These are phyloP conservation scores for Lindbergichthys nudifrons DNA, from an alignment of 2,797 vertebrate genomes.

Conservation along the genomic window DNA sequence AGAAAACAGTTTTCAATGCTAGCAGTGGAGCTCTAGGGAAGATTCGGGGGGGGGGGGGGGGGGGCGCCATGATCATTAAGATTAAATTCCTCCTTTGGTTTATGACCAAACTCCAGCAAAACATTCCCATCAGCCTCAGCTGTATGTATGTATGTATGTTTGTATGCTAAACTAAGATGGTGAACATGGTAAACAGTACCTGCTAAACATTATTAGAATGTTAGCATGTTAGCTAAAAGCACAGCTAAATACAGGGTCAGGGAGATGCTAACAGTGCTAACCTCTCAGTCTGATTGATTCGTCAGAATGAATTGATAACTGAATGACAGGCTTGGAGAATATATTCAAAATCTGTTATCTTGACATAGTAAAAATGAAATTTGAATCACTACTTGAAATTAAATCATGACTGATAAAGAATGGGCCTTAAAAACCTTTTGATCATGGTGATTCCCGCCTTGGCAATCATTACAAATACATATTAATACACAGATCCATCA, in stretches of 20 bases:
- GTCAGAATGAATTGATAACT: neutral
- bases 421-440: neutral
- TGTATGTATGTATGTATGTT: neutral
- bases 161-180: neutral
- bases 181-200: neutral
- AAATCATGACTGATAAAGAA: neutral
- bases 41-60: too few relatives aligned
- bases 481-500: conserved; percentile 19
- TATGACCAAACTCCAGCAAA: conserved; percentile 2
- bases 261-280: neutral
- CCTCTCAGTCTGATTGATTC: neutral
- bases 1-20: neutral
- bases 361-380: neutral
- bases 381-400: neutral
- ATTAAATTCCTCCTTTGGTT: neutral
- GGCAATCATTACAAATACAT: conserved; percentile 18
- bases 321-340: neutral
- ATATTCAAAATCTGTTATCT: neutral
- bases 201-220: neutral
- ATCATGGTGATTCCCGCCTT: neutral
- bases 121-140: neutral
- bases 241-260: neutral
- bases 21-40: neutral
- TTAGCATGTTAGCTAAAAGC: conserved; percentile 6
- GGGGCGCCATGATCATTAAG: too few relatives aligned